These are phyloP conservation scores for Macrostomum lignano DNA, from an alignment of 1,140 invertebrate species.

Conservation along the genomic window DNA sequence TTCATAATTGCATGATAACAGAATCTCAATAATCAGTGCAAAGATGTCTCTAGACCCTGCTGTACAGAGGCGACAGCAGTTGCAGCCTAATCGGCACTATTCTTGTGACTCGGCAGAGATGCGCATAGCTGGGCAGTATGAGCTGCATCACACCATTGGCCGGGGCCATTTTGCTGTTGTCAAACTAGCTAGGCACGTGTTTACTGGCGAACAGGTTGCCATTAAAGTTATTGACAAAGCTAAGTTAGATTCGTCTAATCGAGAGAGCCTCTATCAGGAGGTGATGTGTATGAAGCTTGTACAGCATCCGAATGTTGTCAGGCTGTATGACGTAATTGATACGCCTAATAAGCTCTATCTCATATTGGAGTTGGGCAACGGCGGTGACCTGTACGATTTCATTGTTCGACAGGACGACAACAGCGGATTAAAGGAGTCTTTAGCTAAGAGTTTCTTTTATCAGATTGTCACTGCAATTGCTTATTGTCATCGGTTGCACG, in stretches of 20 bases:
- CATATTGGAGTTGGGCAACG: conserved; percentile 87
- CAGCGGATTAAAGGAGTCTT: conserved; percentile 34
- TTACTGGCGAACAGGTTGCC: conserved; percentile 86
- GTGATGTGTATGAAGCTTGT: conserved; percentile 91
- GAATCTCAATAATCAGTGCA: too few relatives aligned
- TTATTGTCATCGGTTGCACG: conserved; percentile 78
- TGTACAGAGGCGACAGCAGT: too few relatives aligned
- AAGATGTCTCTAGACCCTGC: too few relatives aligned
- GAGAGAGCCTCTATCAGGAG: conserved; percentile 76
- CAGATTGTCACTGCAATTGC: conserved; percentile 87
- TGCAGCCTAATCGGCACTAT: too few relatives aligned
- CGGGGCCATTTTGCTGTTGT: conserved; percentile 89
- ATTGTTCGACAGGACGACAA: conserved; percentile 81
- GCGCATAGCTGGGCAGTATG: conserved; percentile 85
- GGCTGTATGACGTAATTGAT: conserved; percentile 93
- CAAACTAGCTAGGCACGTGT: conserved; percentile 85
- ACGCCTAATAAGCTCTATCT: conserved; percentile 42
- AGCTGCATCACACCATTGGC: conserved; percentile 56
- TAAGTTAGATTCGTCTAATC: conserved; percentile 78
- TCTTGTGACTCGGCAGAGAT: too few relatives aligned
- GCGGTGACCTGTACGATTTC: conserved; percentile 91
- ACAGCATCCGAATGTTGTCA: conserved; percentile 85
- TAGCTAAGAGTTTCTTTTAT: conserved; percentile 62
- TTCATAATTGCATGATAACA: too few relatives aligned
- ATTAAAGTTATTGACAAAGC: conserved; percentile 76